Percentiles rank a stretch among this genome's conserved stretches.
Evolutionary conservation across 2,797 vertebrate species (phyloP).

Genomic region (Luscinia luscinia): DNA sequence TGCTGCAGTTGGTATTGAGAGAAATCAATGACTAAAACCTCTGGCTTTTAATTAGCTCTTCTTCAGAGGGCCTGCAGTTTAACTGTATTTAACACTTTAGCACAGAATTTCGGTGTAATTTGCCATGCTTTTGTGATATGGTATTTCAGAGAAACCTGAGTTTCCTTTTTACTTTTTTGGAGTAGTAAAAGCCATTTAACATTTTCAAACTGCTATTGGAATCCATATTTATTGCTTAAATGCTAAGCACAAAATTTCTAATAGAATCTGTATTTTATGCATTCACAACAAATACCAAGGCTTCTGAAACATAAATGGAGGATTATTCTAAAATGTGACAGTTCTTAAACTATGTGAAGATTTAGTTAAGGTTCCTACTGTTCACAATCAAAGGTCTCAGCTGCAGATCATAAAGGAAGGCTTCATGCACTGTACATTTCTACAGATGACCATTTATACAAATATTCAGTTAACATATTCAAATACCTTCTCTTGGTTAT

Average conservation of each 20-base stretch:
- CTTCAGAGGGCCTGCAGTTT: not conserved
- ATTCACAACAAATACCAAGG: conserved; percentile 37
- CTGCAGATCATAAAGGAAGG: conserved; percentile 47
- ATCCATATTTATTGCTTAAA: conserved; percentile 1
- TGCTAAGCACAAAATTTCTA: not conserved
- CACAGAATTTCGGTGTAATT: not conserved
- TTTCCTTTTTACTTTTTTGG: not conserved
- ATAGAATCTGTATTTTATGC: not conserved
- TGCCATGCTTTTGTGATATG: not conserved
- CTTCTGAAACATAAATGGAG: conserved; percentile 36
- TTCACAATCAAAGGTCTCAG: conserved; percentile 67
- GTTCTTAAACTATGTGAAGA: conserved; percentile 29
- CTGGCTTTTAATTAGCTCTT: conserved; percentile 46
- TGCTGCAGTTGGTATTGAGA: conserved; percentile 10
- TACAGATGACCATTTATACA: conserved; percentile 32
- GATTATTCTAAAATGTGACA: conserved; percentile 51
- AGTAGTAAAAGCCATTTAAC: conserved; percentile 9
- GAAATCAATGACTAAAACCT: conserved; percentile 23
- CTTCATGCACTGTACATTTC: conserved; percentile 5
- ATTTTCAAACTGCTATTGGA: not conserved
- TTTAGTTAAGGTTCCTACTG: conserved; percentile 56
- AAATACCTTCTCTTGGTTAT: not conserved
- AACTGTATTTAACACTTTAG: not conserved
- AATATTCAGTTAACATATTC: conserved; percentile 10
- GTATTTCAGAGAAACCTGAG: not conserved